A percentile compares a stretch with the other conserved stretches of the same genome.
Evolutionary conservation across 2,797 vertebrate species (phyloP).

Genomic region (Molossus molossus): DNA sequence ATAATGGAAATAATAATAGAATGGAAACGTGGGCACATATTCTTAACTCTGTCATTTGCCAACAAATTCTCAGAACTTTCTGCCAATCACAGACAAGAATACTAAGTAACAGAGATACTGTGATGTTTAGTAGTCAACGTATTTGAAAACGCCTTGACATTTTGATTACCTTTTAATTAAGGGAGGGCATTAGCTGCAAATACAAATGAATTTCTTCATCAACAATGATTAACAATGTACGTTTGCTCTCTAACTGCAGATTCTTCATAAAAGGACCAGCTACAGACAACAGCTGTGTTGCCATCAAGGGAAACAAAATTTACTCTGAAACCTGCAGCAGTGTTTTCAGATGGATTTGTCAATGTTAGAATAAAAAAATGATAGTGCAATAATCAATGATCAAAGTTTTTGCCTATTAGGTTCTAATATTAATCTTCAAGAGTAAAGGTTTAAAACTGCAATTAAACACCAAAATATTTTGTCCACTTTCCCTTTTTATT

Average conservation of each 20-base stretch:
- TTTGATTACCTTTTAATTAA: slow-evolving; percentile 3
- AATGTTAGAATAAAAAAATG: slow-evolving; percentile 12
- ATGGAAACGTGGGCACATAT: neutral
- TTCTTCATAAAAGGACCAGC: slow-evolving; percentile 56
- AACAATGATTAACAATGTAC: neutral
- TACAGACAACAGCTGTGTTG: slow-evolving; percentile 68
- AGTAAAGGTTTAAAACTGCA: neutral
- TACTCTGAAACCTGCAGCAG: slow-evolving; percentile 71
- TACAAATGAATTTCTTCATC: neutral
- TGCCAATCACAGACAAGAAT: neutral
- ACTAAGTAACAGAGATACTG: neutral
- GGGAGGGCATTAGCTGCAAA: neutral
- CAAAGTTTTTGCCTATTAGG: neutral
- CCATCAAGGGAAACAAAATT: neutral
- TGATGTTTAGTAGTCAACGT: neutral
- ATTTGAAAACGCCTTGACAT: slow-evolving; percentile 21
- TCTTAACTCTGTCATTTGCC: slow-evolving; percentile 7
- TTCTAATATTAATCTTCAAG: slow-evolving; percentile 5
- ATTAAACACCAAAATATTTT: neutral
- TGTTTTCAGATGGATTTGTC: slow-evolving; percentile 74
- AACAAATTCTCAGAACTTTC: neutral
- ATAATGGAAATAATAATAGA: neutral
- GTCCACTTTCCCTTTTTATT: neutral
- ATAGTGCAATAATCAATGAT: neutral
- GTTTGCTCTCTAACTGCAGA: neutral